Base-by-base conservation (phyloP, 2,888 invertebrate species). In the Liodrosophila aerea region DNA sequence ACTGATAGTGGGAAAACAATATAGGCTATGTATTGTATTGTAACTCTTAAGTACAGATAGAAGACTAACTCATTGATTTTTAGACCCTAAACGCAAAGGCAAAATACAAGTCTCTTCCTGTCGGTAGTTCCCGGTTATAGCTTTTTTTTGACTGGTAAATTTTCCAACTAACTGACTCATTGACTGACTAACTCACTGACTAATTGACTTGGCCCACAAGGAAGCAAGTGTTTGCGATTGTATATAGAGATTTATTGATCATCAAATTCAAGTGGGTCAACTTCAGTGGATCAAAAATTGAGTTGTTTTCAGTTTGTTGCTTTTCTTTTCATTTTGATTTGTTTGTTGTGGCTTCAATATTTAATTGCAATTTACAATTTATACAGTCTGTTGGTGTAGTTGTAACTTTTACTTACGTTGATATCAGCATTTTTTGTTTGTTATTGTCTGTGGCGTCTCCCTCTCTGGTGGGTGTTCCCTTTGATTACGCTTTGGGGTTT, bases 381-480 rank as follows among this genome's bases (percentile, higher is more conserved):
- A 66, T 68, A 36, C 49, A 62, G 46, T 40, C 1, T 40, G 7
- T 56, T 54, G 44, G 58, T 58, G 43, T 49, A 47, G 49, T 63
- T 65, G 36, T 49, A 13, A 54, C 49, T 57, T 76, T 76, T 86
- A 86, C 87, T 87, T 86, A 87, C 87, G 86, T 87, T 82, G 85
- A 76, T 87, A 87, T 84, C 77, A 84, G 80, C 83, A 83, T 82
- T 63, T 80, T 77, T 64, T 64, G 37, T 54, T 13, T 58, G 37
- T 36, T 51, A 50, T 61, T 61, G 43, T n/a, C 30, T 16, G 13
- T 34, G 33, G 16, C 27, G 4, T 39, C 34, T 43, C 50, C 67
- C 60, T 67, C 15, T 49, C 36, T 34, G 51, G 50, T 65, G 64
- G 70, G 59, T 67, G 71, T 67, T 64, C 57, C 41, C 39, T 73